A percentile compares a stretch with the other conserved stretches of the same genome.
These are phyloP conservation scores for Diprion similis DNA, from an alignment of 1,140 invertebrate genomes.

Conservation along the genomic window DNA sequence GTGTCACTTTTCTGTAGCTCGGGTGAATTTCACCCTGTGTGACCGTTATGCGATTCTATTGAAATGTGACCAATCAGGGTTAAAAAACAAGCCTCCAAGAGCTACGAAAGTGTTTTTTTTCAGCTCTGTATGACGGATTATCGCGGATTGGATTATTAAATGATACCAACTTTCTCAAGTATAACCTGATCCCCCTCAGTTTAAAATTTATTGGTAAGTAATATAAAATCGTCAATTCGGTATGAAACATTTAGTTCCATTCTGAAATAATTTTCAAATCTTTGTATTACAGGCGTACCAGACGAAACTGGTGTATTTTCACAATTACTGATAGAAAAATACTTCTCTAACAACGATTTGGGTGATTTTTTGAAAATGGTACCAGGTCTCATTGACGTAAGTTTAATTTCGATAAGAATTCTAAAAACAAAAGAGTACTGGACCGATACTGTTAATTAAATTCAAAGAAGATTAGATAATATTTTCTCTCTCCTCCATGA, in stretches of 20 bases:
- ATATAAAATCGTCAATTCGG: neutral
- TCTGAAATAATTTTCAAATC: neutral
- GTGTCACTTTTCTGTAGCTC: too few species aligned
- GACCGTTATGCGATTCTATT: too few species aligned
- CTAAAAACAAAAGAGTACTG: too few species aligned
- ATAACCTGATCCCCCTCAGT: neutral
- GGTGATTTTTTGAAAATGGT: slow-evolving; percentile 4
- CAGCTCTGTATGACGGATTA: neutral
- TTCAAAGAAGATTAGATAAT: too few species aligned
- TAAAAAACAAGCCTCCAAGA: too few species aligned
- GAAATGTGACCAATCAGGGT: too few species aligned
- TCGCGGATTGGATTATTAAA: neutral
- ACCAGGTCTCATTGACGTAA: neutral
- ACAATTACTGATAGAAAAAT: neutral
- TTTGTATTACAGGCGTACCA: neutral
- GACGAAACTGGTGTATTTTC: neutral
- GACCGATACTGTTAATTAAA: too few species aligned
- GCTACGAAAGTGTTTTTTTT: neutral
- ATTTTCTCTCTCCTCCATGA: neutral
- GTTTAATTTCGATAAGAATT: neutral
- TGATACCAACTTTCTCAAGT: neutral
- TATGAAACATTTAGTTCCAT: too few species aligned
- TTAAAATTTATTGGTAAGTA: neutral
- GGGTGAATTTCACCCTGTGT: too few species aligned
- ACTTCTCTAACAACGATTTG: neutral